Conservation (phyloP, 1,140 invertebrate species). For the Eumeta japonica region DNA sequence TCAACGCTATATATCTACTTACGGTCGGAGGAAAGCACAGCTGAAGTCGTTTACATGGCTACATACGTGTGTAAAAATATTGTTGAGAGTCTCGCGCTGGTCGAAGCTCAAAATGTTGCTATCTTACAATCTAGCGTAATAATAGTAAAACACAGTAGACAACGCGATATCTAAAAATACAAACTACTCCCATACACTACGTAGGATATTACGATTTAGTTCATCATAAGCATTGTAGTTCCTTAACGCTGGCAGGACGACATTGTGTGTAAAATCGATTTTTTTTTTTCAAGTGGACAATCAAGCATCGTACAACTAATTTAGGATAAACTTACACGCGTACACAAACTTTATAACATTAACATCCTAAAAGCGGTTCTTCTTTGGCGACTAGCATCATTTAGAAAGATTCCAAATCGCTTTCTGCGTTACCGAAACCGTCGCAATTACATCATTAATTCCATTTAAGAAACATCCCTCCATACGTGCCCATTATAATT, state of each 20-base stretch:
- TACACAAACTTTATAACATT: constrained; percentile 49
- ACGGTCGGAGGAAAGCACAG: constrained; percentile 31
- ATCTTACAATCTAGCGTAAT: constrained; percentile 49
- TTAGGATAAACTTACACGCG: constrained; percentile 43
- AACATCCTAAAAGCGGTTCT: constrained; percentile 45
- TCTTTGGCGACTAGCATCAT: constrained; percentile 48
- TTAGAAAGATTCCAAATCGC: constrained; percentile 56
- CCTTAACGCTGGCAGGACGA: constrained; percentile 52
- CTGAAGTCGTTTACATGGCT: constrained; percentile 23
- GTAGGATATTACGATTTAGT: constrained; percentile 51
- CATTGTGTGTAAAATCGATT: constrained; percentile 52
- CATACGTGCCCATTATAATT: too few species aligned
- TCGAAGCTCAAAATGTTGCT: constrained; percentile 48
- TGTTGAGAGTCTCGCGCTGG: constrained; percentile 39
- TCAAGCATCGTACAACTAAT: constrained; percentile 48
- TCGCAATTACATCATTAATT: background rate
- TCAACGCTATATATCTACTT: too few species aligned
- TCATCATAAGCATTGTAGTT: constrained; percentile 56
- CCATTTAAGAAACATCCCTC: background rate
- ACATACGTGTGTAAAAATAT: constrained; percentile 43
- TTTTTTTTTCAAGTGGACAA: constrained; percentile 43
- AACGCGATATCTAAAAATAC: constrained; percentile 57
- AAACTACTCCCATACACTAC: constrained; percentile 49
- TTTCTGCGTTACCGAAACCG: too few species aligned
- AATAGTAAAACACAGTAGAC: too few species aligned